A percentile compares a stretch with the other conserved stretches of the same genome.
Conservation (phyloP, 2,797 vertebrate genomes). For the Pseudopleuronectes americanus region DNA sequence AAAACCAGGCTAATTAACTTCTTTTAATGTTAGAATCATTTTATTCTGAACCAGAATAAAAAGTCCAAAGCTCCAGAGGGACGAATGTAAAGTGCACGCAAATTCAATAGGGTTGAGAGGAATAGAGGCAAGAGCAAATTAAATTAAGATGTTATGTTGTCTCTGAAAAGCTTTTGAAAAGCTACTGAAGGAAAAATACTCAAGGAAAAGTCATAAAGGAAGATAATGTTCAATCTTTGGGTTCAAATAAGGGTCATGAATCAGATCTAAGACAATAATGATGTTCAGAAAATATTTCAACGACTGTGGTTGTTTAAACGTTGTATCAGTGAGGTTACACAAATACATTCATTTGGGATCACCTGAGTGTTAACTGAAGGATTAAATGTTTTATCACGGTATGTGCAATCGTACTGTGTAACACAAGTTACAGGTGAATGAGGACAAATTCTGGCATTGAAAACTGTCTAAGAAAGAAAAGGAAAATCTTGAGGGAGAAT, state of each 20-base stretch:
- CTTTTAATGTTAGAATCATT: background rate
- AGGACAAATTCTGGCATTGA: too few relatives aligned
- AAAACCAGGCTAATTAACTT: slow-evolving; percentile 37
- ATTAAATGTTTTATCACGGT: too few relatives aligned
- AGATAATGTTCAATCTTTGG: background rate
- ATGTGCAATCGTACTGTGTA: too few relatives aligned
- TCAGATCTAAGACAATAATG: background rate
- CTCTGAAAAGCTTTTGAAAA: background rate
- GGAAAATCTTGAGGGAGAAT: too few relatives aligned
- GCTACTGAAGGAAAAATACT: too few relatives aligned
- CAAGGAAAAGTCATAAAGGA: background rate
- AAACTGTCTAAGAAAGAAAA: too few relatives aligned
- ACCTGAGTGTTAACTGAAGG: too few relatives aligned
- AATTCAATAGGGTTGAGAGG: background rate
- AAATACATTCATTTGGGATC: too few relatives aligned
- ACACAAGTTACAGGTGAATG: too few relatives aligned
- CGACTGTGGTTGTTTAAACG: too few relatives aligned
- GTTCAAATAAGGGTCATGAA: background rate
- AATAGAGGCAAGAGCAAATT: background rate
- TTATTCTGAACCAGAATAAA: slow-evolving; percentile 6
- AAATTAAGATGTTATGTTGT: background rate
- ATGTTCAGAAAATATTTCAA: too few relatives aligned
- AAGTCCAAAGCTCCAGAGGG: slow-evolving; percentile 6
- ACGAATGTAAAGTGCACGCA: background rate
- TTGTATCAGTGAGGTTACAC: too few relatives aligned